A percentile compares a stretch with the other conserved stretches of the same genome.
These are phyloP conservation scores for Napeogenes sylphis DNA, from an alignment of 2,888 invertebrate genomes.

Conservation along the genomic window DNA sequence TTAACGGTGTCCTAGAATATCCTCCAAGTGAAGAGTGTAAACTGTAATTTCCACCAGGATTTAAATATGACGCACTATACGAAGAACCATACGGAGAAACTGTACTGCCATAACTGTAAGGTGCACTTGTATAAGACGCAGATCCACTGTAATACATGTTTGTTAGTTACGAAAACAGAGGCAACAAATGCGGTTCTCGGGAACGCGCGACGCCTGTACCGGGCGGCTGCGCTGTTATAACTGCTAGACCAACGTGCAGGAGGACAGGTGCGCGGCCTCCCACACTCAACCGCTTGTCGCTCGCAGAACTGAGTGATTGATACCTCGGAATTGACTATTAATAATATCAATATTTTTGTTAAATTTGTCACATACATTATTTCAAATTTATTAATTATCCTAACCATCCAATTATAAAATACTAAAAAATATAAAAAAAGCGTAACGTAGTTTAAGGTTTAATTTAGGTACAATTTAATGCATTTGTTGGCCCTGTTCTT, in stretches of 20 bases:
- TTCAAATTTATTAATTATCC: not conserved
- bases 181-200: conserved; percentile 70
- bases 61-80: conserved; percentile 73
- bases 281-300: conserved; percentile 41
- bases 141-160: conserved; percentile 76
- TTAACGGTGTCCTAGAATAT: conserved; percentile 74
- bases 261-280: conserved; percentile 41
- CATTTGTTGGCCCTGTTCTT: conserved; percentile 25
- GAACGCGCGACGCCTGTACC: conserved; percentile 46
- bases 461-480: conserved; percentile 20
- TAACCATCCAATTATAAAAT: not conserved
- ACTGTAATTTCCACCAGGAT: conserved; percentile 68
- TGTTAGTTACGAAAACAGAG: conserved; percentile 82
- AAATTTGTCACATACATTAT: not conserved
- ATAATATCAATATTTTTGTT: conserved; percentile 38
- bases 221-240: conserved; percentile 39
- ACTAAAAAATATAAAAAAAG: not conserved
- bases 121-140: conserved; percentile 69
- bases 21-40: conserved; percentile 71
- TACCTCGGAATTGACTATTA: conserved; percentile 61
- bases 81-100: conserved; percentile 56
- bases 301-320: conserved; percentile 65
- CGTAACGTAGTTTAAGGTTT: not conserved
- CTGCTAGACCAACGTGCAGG: conserved; percentile 35
- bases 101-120: conserved; percentile 69